Base-by-base conservation (phyloP, 2,888 invertebrate genomes). In the Macrophya alboannulata region DNA sequence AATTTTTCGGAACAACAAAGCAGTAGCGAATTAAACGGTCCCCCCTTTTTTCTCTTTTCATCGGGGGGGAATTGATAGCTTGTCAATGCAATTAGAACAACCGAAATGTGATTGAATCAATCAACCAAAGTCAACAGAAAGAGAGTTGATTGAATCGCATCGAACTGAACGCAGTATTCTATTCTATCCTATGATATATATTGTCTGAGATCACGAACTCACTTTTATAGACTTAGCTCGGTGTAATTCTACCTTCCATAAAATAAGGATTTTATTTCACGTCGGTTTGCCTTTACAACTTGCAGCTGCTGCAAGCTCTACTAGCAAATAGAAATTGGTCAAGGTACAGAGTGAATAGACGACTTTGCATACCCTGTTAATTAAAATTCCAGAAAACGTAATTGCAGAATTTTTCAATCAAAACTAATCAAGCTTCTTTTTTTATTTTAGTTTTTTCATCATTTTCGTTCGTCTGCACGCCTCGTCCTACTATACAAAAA, bases 71-170 rank as follows among this genome's bases (percentile, higher is more conserved):
- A 68, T 68, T 37, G 43, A 72, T 10, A 43, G 72, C 48, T 51
- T 51, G 76, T 48, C 76, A 77, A 77, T 51, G 48, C n/a, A n/a
- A n/a, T n/a, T n/a, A n/a, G n/a, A n/a, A n/a, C 76, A 77, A 31
- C 76, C 37, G 51, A 25, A 77, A 15, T 77, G 76, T 51, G 76
- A 51, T n/a, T 77, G 37, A 17, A 62, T 81, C 79, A 81, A 81
- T 81, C 79, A 59, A 40, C 15, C 12, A 62, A 40, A 40, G 62
- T 59, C 59, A 59, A 81, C 40, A n/a, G n/a, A n/a, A n/a, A 59
- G 25, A 15, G 77, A 77, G 51, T 55, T 77, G 77, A 77, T 77
- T 48, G 51, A 77, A 77, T 77, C 77, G 37, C 8, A 51, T 17
- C 17, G 55, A 77, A 55, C 51, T 55, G 51, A 25, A 8, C 21